These are phyloP conservation scores for Dicaeum eximium DNA, from an alignment of 2,113 vertebrate genomes.

Conservation along the genomic window DNA sequence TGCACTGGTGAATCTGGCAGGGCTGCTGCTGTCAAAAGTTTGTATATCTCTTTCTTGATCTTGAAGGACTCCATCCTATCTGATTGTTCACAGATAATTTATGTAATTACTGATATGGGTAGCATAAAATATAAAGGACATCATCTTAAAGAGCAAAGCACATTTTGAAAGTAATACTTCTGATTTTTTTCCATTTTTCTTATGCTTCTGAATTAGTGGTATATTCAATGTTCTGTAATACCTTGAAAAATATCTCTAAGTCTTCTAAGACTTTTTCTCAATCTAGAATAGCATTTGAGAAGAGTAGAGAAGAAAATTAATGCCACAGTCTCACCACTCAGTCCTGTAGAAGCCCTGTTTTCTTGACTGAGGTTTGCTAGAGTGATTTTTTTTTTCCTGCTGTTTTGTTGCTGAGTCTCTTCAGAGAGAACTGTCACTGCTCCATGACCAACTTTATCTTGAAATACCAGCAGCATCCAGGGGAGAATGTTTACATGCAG, in stretches of 20 bases:
- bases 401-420: neutral
- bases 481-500: neutral
- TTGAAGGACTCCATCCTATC: neutral
- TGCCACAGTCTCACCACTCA: neutral
- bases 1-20: neutral
- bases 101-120: neutral
- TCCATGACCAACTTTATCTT: neutral
- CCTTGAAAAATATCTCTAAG: neutral
- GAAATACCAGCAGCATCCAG: neutral
- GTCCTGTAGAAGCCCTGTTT: neutral
- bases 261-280: neutral
- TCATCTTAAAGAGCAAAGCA: neutral
- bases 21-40: neutral
- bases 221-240: neutral
- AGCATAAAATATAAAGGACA: neutral
- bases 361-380: neutral
- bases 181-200: neutral
- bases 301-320: neutral
- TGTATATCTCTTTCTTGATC: neutral
- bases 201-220: neutral
- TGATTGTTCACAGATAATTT: neutral
- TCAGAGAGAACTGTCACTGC: neutral
- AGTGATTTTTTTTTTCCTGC: neutral
- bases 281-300: neutral
- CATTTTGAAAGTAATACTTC: neutral